Conservation (phyloP, 2,797 vertebrate species). For the Eleutherodactylus coqui region DNA sequence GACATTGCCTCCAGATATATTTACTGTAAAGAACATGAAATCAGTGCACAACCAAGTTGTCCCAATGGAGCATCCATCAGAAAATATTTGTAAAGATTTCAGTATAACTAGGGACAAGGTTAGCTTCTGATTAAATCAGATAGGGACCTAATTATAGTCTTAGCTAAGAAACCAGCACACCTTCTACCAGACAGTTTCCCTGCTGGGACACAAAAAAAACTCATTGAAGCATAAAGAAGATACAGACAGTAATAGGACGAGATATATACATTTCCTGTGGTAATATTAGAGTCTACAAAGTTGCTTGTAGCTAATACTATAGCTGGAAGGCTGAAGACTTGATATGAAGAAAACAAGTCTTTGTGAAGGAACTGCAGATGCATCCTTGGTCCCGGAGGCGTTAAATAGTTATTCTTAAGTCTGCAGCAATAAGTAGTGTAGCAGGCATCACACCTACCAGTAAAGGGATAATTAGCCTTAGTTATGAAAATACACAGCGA, state of each 20-base stretch:
- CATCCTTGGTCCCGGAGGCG: conserved; percentile 66
- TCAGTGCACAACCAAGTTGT: conserved; percentile 56
- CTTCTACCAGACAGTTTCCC: conserved; percentile 67
- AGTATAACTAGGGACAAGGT: conserved; percentile 65
- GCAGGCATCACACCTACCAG: conserved; percentile 60
- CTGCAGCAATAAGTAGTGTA: conserved; percentile 60
- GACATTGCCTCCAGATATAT: conserved; percentile 45
- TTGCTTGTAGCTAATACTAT: conserved; percentile 53
- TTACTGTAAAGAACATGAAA: conserved; percentile 54
- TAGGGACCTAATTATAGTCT: conserved; percentile 72
- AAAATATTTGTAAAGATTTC: conserved; percentile 72
- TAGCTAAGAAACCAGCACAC: conserved; percentile 70
- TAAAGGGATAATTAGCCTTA: conserved; percentile 64
- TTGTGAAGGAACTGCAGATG: conserved; percentile 52
- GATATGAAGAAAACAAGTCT: conserved; percentile 55
- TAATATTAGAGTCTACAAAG: conserved; percentile 62
- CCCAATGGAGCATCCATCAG: conserved; percentile 70
- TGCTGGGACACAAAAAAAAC: conserved; percentile 67
- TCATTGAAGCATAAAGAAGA: conserved; percentile 67
- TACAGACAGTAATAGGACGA: conserved; percentile 66
- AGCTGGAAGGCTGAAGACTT: conserved; percentile 56
- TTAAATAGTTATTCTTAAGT: conserved; percentile 55
- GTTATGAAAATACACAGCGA: conserved; percentile 67
- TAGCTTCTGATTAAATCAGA: conserved; percentile 73
- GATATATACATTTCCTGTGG: conserved; percentile 59